phyloP scores from a whole-genome alignment of 1,140 invertebrate species.

The Aethina tumida region DNA sequence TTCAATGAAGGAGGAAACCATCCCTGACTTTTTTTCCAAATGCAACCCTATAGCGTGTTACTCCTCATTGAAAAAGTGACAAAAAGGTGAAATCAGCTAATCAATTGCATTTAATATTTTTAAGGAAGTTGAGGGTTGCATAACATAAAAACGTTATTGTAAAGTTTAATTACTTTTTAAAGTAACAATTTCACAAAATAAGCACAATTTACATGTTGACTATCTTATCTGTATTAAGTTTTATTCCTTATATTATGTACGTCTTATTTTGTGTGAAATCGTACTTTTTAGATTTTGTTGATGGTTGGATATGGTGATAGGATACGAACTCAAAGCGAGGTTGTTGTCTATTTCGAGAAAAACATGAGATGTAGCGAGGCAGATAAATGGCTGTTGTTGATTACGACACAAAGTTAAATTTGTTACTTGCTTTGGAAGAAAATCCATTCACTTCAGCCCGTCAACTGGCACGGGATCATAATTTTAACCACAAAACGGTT shows the following conservation, averaged over 20 bases:
- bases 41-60: not conserved
- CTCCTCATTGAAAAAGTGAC: too few relatives aligned
- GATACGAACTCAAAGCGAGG: constrained; percentile 1
- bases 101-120: too few relatives aligned
- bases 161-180: too few relatives aligned
- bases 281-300: not conserved
- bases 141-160: too few relatives aligned
- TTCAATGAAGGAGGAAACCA: not conserved
- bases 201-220: too few relatives aligned
- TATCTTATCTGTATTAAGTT: not conserved
- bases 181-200: constrained; percentile 1
- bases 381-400: not conserved
- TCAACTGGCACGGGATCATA: too few relatives aligned
- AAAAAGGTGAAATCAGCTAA: constrained; percentile 2
- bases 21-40: constrained; percentile 1
- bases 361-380: not conserved
- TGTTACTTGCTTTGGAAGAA: too few relatives aligned
- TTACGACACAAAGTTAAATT: constrained; percentile 1
- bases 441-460: too few relatives aligned
- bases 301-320: too few relatives aligned
- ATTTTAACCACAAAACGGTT: constrained; percentile 2
- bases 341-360: constrained; percentile 1
- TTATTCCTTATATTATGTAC: not conserved
- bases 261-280: not conserved
- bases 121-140: not conserved